Base-by-base conservation (phyloP, 2,113 vertebrate genomes). In the Silurus glanis region DNA sequence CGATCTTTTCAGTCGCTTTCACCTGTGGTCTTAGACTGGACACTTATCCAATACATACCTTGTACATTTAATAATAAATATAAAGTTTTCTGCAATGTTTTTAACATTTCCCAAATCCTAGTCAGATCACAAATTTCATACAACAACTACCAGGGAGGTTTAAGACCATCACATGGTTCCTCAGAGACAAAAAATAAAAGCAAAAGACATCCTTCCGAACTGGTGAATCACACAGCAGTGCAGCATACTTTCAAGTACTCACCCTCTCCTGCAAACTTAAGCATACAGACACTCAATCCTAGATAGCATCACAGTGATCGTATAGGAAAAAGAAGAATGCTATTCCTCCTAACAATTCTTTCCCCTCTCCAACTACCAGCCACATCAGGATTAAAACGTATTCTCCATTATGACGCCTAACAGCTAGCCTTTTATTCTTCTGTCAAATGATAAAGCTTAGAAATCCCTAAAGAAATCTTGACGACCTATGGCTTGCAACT, bases 381-480 rank as follows among this genome's bases (percentile, higher is more conserved):
- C 14, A 37, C 0, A 12, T 53, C 49, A 8, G n/a, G 12, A 78
- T 25, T 55, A 49, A n/a, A 78, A 16, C 51, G 1, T 13, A 8
- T 7, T 80, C 55, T 45, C 17, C 45, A 51, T 47, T 51, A 5
- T 4, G 21, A 10, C 49, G 10, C 19, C 47, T 10, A 74, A 47
- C 10, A 49, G 9, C 17, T 74, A 4, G 45, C 19, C 47, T 12
- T 49, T 12, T 49, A 19, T 14, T 8, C 28, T 72, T 72, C 28
- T 49, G 9, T 17, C 71, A 51, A 75, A 12, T 75, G 6, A 55
- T 37, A 37, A 56, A 80, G 25, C 53, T 45, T 53, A 75, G 4
- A 75, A 37, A 10, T 10, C 19, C 4, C 0, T 21, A 49, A 59
- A 62, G 47, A 56, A 58, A 62, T 90, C 80, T 23, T 62, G 89